Percentiles rank a stretch among this genome's conserved stretches.
phyloP scores from a whole-genome alignment of 2,113 vertebrate genomes.

The Smithornis capensis region DNA sequence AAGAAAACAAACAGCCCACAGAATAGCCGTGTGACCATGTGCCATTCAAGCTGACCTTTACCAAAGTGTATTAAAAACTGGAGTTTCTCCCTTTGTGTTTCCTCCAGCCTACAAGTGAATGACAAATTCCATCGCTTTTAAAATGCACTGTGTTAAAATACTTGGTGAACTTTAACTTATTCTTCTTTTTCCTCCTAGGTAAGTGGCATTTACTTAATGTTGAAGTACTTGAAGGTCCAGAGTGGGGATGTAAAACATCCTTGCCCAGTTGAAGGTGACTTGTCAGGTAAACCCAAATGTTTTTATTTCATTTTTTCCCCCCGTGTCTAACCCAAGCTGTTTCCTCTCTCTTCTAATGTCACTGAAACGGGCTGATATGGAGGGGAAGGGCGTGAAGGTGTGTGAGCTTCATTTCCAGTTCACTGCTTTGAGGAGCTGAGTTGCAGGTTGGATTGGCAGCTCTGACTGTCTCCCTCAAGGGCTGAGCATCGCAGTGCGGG shows the following conservation, averaged over 20 bases:
- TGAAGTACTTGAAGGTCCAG: constrained; percentile 41
- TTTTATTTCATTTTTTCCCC: background rate
- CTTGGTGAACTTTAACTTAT: constrained; percentile 32
- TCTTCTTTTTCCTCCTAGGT: constrained; percentile 60
- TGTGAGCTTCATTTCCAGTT: background rate
- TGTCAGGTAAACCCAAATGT: constrained; percentile 37
- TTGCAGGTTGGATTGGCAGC: background rate
- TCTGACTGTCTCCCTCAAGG: background rate
- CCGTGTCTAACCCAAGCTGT: background rate
- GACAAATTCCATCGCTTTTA: constrained; percentile 19
- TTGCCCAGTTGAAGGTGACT: background rate
- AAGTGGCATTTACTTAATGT: constrained; percentile 73
- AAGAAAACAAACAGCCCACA: background rate
- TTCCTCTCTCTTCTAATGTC: background rate
- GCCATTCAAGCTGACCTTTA: constrained; percentile 52
- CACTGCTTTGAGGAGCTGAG: background rate
- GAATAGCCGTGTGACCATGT: background rate
- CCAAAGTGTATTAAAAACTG: constrained; percentile 26
- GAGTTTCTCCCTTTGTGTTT: constrained; percentile 7
- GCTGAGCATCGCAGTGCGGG: background rate
- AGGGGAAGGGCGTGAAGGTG: background rate
- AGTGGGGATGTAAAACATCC: constrained; percentile 23
- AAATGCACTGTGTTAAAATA: background rate
- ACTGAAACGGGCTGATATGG: background rate
- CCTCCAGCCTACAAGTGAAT: background rate